These are phyloP conservation scores for Cebidichthys violaceus DNA, from an alignment of 2,113 vertebrate species.

Conservation along the genomic window DNA sequence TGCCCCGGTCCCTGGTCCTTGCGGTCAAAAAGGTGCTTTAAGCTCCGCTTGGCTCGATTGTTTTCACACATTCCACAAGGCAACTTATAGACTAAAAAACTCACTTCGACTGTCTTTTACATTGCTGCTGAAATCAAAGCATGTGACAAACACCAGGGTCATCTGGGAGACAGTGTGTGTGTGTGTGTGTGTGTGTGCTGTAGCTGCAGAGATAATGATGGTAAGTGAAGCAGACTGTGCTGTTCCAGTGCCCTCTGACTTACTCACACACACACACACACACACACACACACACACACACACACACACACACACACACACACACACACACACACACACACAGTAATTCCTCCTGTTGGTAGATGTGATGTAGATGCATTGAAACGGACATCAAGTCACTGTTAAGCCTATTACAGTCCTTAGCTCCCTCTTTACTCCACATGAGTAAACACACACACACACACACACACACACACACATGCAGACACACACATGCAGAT, in stretches of 20 bases:
- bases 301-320: slow-evolving; percentile 30
- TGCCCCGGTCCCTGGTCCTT: too few relatives aligned
- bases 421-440: slow-evolving; percentile 12
- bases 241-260: slow-evolving; percentile 58
- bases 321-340: neutral
- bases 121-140: slow-evolving; percentile 15
- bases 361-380: slow-evolving; percentile 16
- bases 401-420: slow-evolving; percentile 63
- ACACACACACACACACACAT: neutral
- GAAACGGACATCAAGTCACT: slow-evolving; percentile 18
- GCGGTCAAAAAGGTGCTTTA: too few relatives aligned
- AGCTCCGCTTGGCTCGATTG: neutral
- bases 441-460: neutral
- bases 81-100: neutral
- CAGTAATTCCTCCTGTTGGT: slow-evolving; percentile 6
- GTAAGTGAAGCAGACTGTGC: slow-evolving; percentile 51
- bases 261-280: slow-evolving; percentile 29
- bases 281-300: slow-evolving; percentile 30
- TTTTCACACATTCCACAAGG: neutral
- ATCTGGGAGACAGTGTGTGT: slow-evolving; percentile 31
- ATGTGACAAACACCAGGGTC: neutral
- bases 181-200: slow-evolving; percentile 3
- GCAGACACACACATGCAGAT: neutral
- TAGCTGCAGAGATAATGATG: slow-evolving; percentile 22
- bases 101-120: neutral